Evolutionary conservation across 2,797 vertebrate species (phyloP), one percentile per base, ranked within the genome.

Genomic region (Dallia pectoralis): DNA sequence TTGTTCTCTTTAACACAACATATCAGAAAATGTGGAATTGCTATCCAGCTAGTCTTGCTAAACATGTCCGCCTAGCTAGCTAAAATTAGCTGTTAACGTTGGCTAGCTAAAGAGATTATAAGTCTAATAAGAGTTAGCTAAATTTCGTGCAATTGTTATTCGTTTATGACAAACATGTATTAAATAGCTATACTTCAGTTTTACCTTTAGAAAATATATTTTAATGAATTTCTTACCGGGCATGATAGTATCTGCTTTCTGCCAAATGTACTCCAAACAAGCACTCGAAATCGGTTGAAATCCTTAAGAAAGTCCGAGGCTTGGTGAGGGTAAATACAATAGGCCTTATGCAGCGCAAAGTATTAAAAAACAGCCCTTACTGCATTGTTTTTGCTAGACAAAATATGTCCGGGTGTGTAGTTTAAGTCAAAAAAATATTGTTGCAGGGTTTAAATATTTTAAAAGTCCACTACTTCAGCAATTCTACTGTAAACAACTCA

Each of bases 291-390:
- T 83, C 89, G 83, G 85, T 14, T 77, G 74, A 83, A 88, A 87
- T 91, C 84, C 82, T 73, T 76, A 85, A 78, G 89, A 89, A 81
- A 93, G 77, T 16, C 79, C 87, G 89, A 88, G 84, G 91, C 51
- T 76, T 61, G 74, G 74, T 79, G 1, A 44, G 40, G 40, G 40
- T 44, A 11, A 44, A 44, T 44, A 11, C n/a, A n/a, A n/a, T 78
- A 77, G 93, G 93, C 93, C 93, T 92, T 88, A 84, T 87, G 86
- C 85, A 88, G 88, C 85, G 77, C 81, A 76, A 81, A 77, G 83
- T 87, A 84, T 79, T 79, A 75, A 77, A 77, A 78, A 84, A 82
- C 84, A 82, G 70, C 69, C 77, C 29, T 78, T n/a, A 82, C 82
- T 80, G 86, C 81, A 82, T 87, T 77, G 75, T 85, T 77, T 78